Evolutionary conservation across 2,113 vertebrate genomes (phyloP).

Genomic region (Gavia stellata): DNA sequence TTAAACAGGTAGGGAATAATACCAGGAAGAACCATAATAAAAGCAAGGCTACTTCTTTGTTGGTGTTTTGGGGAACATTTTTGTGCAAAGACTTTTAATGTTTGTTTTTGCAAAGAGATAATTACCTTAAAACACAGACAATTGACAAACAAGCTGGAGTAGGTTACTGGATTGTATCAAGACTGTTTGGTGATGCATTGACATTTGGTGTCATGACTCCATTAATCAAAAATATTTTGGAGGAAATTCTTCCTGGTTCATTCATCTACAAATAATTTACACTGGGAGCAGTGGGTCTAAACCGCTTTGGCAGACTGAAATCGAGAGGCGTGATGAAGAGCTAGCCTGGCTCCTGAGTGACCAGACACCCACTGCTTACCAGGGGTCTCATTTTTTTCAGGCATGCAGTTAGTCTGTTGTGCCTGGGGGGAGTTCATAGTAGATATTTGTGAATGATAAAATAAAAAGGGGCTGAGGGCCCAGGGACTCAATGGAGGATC

Average conservation of each 20-base stretch:
- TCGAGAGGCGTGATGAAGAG: constrained; percentile 57
- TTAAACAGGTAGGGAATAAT: neutral
- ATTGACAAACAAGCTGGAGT: neutral
- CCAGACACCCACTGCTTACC: constrained; percentile 31
- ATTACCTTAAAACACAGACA: neutral
- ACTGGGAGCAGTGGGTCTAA: constrained; percentile 19
- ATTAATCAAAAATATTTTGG: constrained; percentile 44
- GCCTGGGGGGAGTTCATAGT: constrained; percentile 37
- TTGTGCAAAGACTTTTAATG: neutral
- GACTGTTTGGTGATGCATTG: constrained; percentile 28
- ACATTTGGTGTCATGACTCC: constrained; percentile 18
- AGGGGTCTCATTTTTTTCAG: constrained; percentile 33
- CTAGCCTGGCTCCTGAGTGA: constrained; percentile 46
- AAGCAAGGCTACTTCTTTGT: neutral
- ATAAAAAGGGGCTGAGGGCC: constrained; percentile 29
- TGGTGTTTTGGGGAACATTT: neutral
- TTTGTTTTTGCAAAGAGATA: neutral
- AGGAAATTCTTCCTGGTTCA: constrained; percentile 21
- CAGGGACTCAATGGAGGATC: constrained; percentile 42
- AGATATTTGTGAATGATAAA: constrained; percentile 62
- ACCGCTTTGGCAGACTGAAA: constrained; percentile 56
- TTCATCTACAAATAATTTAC: constrained; percentile 46
- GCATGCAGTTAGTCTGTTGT: constrained; percentile 11
- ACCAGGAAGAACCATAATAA: neutral
- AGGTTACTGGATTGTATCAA: neutral